Percentiles rank a stretch among this genome's conserved stretches.
phyloP scores from a whole-genome alignment of 2,797 vertebrate genomes.

The Gila robusta region DNA sequence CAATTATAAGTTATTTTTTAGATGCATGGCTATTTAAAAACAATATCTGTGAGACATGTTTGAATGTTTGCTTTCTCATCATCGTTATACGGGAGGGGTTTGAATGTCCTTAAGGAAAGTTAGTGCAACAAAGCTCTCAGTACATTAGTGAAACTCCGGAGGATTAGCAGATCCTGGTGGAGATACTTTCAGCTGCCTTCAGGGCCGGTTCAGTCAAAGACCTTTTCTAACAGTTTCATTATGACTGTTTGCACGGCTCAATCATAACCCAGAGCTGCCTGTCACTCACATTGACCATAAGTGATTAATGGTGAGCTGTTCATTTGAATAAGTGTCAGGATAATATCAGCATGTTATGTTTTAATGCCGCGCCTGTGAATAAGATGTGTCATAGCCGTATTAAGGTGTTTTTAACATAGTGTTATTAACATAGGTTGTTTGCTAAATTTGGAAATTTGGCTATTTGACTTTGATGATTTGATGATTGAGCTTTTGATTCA shows the following conservation, averaged over 20 bases:
- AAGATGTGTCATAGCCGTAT: background rate
- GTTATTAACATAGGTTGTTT: background rate
- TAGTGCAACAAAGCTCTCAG: conserved; percentile 59
- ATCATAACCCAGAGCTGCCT: conserved; percentile 35
- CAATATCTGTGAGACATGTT: conserved; percentile 11
- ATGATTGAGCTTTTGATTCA: no score
- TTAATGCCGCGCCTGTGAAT: background rate
- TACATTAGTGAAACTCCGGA: conserved; percentile 53
- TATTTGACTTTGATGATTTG: no score
- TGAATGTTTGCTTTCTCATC: conserved; percentile 74
- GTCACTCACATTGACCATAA: conserved; percentile 6
- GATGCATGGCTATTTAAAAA: background rate
- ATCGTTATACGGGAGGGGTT: conserved; percentile 61
- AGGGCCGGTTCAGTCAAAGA: conserved; percentile 63
- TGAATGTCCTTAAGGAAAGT: conserved; percentile 63
- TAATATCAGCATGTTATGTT: background rate
- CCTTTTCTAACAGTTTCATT: conserved; percentile 64
- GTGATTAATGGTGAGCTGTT: background rate
- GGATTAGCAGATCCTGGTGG: conserved; percentile 84
- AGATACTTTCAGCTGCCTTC: conserved; percentile 70
- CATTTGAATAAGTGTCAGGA: conserved; percentile 36
- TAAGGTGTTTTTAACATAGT: background rate
- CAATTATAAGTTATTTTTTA: background rate
- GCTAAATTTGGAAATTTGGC: background rate
- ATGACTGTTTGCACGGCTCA: conserved; percentile 34